Percentiles rank a stretch among this genome's conserved stretches.
Conservation (phyloP, 1,140 invertebrate species). For the Acromyrmex echinatior region DNA sequence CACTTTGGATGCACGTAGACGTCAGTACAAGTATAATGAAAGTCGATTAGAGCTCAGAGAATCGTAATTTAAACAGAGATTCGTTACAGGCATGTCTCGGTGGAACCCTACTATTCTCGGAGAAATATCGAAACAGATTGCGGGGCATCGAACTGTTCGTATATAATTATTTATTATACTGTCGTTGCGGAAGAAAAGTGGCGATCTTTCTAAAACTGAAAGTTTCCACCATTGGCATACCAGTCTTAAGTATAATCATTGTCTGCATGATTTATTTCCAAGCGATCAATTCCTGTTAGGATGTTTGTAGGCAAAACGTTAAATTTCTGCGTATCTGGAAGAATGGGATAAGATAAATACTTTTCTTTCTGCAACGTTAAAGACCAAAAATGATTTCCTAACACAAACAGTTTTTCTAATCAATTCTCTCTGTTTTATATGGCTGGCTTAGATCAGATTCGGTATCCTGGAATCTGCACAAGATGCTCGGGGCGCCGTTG, state of each 20-base stretch:
- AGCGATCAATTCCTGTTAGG: background rate
- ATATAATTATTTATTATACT: constrained; percentile 26
- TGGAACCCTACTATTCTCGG: constrained; percentile 91
- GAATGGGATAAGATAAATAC: background rate
- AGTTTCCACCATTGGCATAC: too few species aligned
- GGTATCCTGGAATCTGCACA: constrained; percentile 97
- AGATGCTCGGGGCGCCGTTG: constrained; percentile 95
- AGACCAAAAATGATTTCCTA: background rate
- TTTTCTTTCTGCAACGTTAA: constrained; percentile 23
- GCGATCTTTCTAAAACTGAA: background rate
- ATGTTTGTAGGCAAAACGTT: background rate
- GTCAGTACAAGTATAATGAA: constrained; percentile 85
- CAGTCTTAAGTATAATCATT: background rate
- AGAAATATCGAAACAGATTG: constrained; percentile 89
- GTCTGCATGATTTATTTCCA: background rate
- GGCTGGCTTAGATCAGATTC: constrained; percentile 90
- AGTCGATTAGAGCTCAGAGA: background rate
- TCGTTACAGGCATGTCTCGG: constrained; percentile 93
- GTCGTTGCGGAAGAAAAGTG: constrained; percentile 4
- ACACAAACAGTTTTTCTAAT: background rate
- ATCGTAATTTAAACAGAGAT: background rate
- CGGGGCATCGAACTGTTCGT: constrained; percentile 90
- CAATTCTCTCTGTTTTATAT: background rate
- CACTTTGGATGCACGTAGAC: constrained; percentile 96
- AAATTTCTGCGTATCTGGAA: background rate